Evolutionary conservation across 1,140 invertebrate species (phyloP).

Genomic region (Pemphigus obesinymphae): DNA sequence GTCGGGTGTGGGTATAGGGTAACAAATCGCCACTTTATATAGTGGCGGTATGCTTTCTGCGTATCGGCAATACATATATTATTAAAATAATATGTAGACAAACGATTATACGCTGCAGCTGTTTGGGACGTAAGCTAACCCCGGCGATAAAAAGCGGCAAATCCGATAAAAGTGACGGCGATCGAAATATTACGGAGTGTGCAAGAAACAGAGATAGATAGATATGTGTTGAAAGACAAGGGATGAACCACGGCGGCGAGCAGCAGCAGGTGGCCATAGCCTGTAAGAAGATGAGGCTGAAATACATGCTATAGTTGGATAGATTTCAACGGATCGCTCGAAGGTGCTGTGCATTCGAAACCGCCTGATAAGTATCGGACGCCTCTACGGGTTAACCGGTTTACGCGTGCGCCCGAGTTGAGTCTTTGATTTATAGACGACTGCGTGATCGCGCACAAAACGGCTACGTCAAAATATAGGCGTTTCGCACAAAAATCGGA

Average conservation of each 20-base stretch:
- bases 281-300: not conserved
- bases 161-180: not conserved
- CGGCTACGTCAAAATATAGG: not conserved
- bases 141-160: conserved; percentile 54
- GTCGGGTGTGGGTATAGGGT: not conserved
- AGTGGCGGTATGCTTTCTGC: not conserved
- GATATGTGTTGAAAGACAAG: conserved; percentile 31
- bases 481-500: not conserved
- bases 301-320: not conserved
- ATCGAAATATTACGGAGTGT: no score
- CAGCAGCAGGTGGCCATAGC: conserved; percentile 19
- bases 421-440: conserved; percentile 28
- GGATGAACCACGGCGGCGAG: not conserved
- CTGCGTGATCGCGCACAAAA: not conserved
- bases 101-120: conserved; percentile 69
- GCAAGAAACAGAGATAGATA: not conserved
- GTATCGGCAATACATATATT: not conserved
- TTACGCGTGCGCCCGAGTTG: conserved; percentile 30
- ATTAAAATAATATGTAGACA: not conserved
- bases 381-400: conserved; percentile 27
- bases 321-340: conserved; percentile 27
- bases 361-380: conserved; percentile 25
- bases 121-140: conserved; percentile 64
- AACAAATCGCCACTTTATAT: not conserved
- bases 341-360: not conserved